Conservation (phyloP, 2,888 invertebrate species). For the Andrena camellia region DNA sequence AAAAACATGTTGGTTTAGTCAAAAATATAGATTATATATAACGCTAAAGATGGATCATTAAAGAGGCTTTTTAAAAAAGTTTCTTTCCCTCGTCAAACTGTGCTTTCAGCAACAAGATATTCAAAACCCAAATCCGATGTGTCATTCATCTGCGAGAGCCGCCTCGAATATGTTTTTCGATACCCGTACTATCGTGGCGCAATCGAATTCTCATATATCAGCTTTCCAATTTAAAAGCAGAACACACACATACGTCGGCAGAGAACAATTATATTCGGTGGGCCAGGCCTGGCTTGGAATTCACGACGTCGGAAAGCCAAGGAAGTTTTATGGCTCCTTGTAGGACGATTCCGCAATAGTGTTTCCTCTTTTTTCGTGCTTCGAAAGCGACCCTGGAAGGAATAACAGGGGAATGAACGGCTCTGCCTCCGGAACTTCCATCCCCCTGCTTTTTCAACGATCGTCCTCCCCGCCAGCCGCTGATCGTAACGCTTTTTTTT, state of each 20-base stretch:
- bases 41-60: too few species aligned
- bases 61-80: too few species aligned
- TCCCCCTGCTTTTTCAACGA: slow-evolving; percentile 11
- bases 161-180: too few species aligned
- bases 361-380: not conserved
- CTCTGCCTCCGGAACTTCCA: slow-evolving; percentile 9
- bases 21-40: too few species aligned
- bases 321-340: slow-evolving; percentile 45
- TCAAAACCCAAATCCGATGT: too few species aligned
- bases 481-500: slow-evolving; percentile 43
- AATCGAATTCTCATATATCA: not conserved
- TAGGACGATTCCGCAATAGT: slow-evolving; percentile 31
- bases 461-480: not conserved
- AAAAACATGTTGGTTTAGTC: too few species aligned
- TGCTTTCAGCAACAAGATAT: too few species aligned
- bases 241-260: not conserved
- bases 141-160: too few species aligned
- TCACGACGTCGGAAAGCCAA: slow-evolving; percentile 14
- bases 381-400: slow-evolving; percentile 15
- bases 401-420: slow-evolving; percentile 19
- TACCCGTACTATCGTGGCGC: not conserved
- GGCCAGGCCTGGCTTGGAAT: slow-evolving; percentile 1
- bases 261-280: slow-evolving; percentile 29
- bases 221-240: not conserved
- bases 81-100: too few species aligned